A percentile compares a stretch with the other conserved stretches of the same genome.
These are phyloP conservation scores for Phycodurus eques DNA, from an alignment of 2,113 vertebrate species.

Conservation along the genomic window DNA sequence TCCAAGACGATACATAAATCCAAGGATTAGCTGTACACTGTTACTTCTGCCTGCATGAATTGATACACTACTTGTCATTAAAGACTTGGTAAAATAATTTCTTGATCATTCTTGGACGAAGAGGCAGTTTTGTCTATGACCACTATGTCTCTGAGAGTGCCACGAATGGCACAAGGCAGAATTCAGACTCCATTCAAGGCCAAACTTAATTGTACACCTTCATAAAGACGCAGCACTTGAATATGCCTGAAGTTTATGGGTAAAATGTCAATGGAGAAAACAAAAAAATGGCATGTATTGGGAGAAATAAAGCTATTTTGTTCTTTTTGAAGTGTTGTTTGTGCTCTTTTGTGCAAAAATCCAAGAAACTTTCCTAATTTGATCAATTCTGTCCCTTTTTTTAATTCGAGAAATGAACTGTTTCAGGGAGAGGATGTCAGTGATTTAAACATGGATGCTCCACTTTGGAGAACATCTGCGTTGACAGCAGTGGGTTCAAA, in stretches of 20 bases:
- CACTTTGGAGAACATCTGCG: slow-evolving; percentile 22
- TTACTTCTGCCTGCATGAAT: neutral
- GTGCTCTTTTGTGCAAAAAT: too few species aligned
- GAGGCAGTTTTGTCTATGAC: neutral
- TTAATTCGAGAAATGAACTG: neutral
- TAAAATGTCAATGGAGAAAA: too few species aligned
- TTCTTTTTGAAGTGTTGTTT: too few species aligned
- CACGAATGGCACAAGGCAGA: neutral
- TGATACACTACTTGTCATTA: neutral
- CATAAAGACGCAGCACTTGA: too few species aligned
- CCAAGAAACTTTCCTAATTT: neutral
- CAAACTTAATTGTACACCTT: neutral
- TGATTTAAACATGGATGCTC: slow-evolving; percentile 3
- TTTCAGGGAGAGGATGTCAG: slow-evolving; percentile 11
- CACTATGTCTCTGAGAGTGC: neutral
- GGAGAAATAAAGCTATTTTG: too few species aligned
- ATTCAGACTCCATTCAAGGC: neutral
- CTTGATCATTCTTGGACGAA: neutral
- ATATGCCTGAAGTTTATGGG: too few species aligned
- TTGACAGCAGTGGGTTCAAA: neutral
- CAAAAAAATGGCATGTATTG: too few species aligned
- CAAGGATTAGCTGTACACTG: neutral
- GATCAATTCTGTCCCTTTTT: neutral
- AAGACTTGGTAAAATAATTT: neutral
- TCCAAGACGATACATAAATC: neutral